Evolutionary conservation across 2,113 vertebrate species (phyloP).

Genomic region (Microcebus jonahi): DNA sequence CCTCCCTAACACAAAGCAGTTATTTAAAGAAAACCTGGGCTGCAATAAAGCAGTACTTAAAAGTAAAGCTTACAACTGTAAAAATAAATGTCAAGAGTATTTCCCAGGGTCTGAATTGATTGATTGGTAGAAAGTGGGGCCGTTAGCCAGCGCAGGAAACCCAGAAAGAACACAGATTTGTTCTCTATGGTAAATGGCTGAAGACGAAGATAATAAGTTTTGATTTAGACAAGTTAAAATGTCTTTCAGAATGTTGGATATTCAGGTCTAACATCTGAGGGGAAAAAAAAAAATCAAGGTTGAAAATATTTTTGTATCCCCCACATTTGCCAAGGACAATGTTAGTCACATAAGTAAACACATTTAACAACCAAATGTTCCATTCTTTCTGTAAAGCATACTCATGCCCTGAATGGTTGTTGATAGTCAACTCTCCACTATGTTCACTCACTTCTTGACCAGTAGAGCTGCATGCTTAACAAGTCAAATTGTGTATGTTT

Average conservation of each 20-base stretch:
- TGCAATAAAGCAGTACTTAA: background rate
- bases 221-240: background rate
- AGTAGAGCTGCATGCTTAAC: background rate
- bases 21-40: background rate
- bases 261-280: background rate
- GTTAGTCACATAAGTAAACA: background rate
- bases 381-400: background rate
- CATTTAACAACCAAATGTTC: background rate
- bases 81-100: background rate
- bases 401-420: background rate
- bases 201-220: background rate
- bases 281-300: background rate
- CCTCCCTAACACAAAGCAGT: background rate
- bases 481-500: background rate
- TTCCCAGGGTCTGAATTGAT: background rate
- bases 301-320: background rate
- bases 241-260: background rate
- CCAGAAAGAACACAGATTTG: background rate
- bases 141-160: background rate
- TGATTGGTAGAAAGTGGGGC: background rate
- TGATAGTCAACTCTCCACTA: background rate
- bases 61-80: background rate
- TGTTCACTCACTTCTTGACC: background rate
- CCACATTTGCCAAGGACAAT: background rate
- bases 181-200: background rate